Percentiles rank a stretch among this genome's conserved stretches.
phyloP scores from a whole-genome alignment of 2,888 invertebrate species.

The Xylota sylvarum region DNA sequence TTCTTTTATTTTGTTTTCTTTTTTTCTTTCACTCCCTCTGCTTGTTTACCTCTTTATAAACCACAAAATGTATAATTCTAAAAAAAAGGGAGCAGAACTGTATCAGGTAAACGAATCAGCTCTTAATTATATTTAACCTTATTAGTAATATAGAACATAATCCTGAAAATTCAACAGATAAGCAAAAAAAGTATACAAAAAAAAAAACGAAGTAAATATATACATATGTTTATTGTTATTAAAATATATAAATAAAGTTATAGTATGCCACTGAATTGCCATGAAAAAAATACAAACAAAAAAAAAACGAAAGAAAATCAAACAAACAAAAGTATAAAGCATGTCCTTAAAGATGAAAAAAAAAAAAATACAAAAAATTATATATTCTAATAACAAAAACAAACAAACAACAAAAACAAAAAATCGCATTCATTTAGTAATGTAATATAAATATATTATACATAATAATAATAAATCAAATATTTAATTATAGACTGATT shows the following conservation, averaged over 20 bases:
- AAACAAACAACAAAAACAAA: conserved; percentile 21
- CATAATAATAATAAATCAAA: conserved; percentile 72
- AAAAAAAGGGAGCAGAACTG: conserved; percentile 42
- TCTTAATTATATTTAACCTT: conserved; percentile 48
- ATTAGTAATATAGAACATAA: conserved; percentile 32
- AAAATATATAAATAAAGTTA: conserved; percentile 41
- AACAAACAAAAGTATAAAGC: conserved; percentile 40
- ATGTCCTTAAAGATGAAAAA: conserved; percentile 45
- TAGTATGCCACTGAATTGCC: conserved; percentile 77
- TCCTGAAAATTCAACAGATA: conserved; percentile 14
- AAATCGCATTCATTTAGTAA: conserved; percentile 63
- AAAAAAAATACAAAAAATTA: conserved; percentile 35
- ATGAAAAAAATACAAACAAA: conserved; percentile 43
- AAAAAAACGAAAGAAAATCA: conserved; percentile 24
- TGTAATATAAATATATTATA: conserved; percentile 69
- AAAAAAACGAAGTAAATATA: conserved; percentile 38
- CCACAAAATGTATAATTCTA: conserved; percentile 47
- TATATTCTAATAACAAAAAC: conserved; percentile 56
- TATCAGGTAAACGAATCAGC: conserved; percentile 53
- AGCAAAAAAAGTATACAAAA: conserved; percentile 7
- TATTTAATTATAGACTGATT: conserved; percentile 85
- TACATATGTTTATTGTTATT: conserved; percentile 57
- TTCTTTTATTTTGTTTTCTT: conserved; percentile 8
- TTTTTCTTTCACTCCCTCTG: background rate
- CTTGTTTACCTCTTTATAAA: conserved; percentile 26